Conservation (phyloP, 2,113 vertebrate species). For the Hepsetus odoe region DNA sequence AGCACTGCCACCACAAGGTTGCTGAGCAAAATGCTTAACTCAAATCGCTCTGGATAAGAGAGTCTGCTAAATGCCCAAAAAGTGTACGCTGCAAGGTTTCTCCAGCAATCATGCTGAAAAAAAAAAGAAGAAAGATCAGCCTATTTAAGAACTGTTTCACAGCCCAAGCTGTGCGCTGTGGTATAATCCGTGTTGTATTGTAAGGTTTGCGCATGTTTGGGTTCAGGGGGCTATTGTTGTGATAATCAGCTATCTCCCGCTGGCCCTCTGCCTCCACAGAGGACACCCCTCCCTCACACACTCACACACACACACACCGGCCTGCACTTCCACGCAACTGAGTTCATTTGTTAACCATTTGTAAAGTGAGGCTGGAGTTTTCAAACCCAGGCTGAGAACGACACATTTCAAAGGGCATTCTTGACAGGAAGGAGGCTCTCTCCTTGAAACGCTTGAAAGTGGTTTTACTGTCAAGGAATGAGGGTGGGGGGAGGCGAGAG, state of each 20-base stretch:
- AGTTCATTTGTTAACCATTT: constrained; percentile 46
- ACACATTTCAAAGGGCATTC: constrained; percentile 45
- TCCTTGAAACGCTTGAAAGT: constrained; percentile 60
- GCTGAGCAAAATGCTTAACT: too few species aligned
- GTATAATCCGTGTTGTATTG: background rate
- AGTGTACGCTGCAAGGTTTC: too few species aligned
- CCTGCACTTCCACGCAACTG: constrained; percentile 29
- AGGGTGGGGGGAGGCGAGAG: constrained; percentile 27
- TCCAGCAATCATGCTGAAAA: background rate
- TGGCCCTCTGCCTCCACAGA: background rate
- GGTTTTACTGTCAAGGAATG: constrained; percentile 56
- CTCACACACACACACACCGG: background rate
- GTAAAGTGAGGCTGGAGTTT: constrained; percentile 40
- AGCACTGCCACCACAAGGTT: too few species aligned
- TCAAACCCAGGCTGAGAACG: constrained; percentile 40
- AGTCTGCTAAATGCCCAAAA: too few species aligned
- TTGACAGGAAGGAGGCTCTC: constrained; percentile 54
- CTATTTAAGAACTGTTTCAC: background rate
- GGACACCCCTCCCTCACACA: too few species aligned
- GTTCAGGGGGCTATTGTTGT: constrained; percentile 6
- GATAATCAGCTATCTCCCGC: constrained; percentile 29
- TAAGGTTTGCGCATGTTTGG: constrained; percentile 6
- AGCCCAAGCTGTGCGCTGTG: background rate
- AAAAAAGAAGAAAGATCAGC: background rate
- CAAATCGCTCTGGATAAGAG: too few species aligned